A percentile compares a stretch with the other conserved stretches of the same genome.
Evolutionary conservation across 2,797 vertebrate genomes (phyloP).

Genomic region (Diglossa cyanea): DNA sequence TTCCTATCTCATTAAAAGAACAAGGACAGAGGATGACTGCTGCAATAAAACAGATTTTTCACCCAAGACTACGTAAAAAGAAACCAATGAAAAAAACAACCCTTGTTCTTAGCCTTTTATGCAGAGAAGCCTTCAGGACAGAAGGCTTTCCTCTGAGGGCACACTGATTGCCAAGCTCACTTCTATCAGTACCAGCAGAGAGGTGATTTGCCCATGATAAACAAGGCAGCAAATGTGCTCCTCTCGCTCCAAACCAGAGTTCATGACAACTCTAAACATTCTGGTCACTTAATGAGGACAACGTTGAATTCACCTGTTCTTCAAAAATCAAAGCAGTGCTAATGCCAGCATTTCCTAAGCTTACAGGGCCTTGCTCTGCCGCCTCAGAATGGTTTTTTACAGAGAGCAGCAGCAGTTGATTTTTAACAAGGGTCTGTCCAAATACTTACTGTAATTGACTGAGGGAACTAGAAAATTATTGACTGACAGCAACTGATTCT

Average conservation of each 20-base stretch:
- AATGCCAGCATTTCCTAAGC: neutral
- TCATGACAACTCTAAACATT: neutral
- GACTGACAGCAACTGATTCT: neutral
- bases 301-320: neutral
- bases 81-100: neutral
- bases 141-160: neutral
- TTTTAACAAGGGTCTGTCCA: neutral
- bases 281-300: neutral
- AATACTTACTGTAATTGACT: neutral
- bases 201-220: neutral
- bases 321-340: neutral
- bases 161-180: neutral
- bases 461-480: neutral
- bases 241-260: neutral
- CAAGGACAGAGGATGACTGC: neutral
- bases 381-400: neutral
- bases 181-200: neutral
- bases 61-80: neutral
- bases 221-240: neutral
- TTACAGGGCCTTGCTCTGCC: neutral
- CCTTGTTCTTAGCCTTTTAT: neutral
- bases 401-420: neutral
- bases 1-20: conserved; percentile 12
- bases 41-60: neutral
- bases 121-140: neutral